Evolutionary conservation across 2,797 vertebrate species (phyloP), one percentile per base, ranked within the genome.

Genomic region (Delichon dasypus): DNA sequence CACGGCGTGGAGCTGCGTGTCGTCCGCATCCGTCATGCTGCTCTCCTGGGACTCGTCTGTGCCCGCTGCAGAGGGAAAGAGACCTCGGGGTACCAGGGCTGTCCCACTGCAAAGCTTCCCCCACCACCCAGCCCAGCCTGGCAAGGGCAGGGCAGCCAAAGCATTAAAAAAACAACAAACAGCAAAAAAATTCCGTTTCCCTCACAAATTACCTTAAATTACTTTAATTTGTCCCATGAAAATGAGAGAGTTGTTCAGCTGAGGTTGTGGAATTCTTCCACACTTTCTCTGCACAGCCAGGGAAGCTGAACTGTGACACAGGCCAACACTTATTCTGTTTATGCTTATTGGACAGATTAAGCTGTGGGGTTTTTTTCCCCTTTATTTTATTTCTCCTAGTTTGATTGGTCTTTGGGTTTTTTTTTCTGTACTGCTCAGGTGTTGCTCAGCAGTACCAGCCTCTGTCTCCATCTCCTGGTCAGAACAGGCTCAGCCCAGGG

Each of bases 21-120:
- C 99, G 1, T 99, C 99, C 1, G 99, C 99, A 27, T 99, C 99
- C 3, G 99, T 99, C 99, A 99, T 99, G 96, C 99, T 99, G 98
- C 99, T 99, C 97, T 99, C 98, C 89, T 99, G 98, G 66, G 98
- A 99, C 89, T 99, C 99, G 8, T 99, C 99, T 70, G 98, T 98
- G 95, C 99, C 99, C 45, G 98, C 98, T 98, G 78, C 45, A 47
- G 91, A 76, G 70, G 36, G 45, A 87, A 90, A 85, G 58, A 82
- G 27, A 94, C 16, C 66, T 14, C 0, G 6, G 3, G 54, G 22
- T 93, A 79, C 92, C 1, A 0, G 14, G 11, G 23, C 48, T 62
- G 55, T 9, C 20, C 44, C 38, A 0, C 16, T 9, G 5, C 85
- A 27, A 2, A 27, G 18, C 14, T 4, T 17, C n/a, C 58, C 34